Percentiles rank a stretch among this genome's conserved stretches.
phyloP scores from a whole-genome alignment of 2,797 vertebrate genomes.

The Acanthis flammea region DNA sequence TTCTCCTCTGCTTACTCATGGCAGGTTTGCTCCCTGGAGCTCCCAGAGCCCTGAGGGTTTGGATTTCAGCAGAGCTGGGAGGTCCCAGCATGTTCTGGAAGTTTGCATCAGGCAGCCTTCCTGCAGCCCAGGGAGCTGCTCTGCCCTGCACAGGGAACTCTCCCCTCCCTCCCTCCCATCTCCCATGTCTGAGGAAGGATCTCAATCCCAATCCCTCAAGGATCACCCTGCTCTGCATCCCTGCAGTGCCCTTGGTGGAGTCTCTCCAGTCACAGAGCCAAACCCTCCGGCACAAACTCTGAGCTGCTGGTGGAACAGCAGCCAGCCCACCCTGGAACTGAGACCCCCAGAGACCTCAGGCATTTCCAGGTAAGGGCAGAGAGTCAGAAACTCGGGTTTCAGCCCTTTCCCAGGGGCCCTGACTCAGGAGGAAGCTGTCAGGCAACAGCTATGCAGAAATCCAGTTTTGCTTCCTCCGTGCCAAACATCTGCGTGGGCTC shows the following conservation, averaged over 20 bases:
- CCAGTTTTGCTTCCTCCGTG: neutral
- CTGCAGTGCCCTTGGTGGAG: neutral
- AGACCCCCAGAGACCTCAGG: neutral
- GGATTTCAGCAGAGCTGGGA: neutral
- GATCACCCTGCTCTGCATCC: fast-evolving
- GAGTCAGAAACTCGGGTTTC: neutral
- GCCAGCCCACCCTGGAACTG: neutral
- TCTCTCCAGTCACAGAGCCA: fast-evolving
- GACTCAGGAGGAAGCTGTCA: neutral
- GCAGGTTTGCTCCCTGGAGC: neutral
- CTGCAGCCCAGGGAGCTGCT: neutral
- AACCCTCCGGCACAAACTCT: fast-evolving
- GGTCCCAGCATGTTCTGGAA: neutral
- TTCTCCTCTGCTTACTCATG: neutral
- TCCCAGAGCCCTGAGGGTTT: neutral
- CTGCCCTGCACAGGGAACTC: neutral
- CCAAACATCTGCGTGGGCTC: neutral
- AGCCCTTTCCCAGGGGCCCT: neutral
- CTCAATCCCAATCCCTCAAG: fast-evolving
- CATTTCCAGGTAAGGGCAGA: neutral
- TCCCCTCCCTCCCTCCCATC: neutral
- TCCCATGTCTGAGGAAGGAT: fast-evolving
- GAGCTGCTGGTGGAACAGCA: neutral
- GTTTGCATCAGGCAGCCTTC: fast-evolving
- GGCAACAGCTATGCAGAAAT: neutral